These are phyloP conservation scores for Hucho hucho DNA, from an alignment of 2,113 vertebrate species.

Conservation along the genomic window DNA sequence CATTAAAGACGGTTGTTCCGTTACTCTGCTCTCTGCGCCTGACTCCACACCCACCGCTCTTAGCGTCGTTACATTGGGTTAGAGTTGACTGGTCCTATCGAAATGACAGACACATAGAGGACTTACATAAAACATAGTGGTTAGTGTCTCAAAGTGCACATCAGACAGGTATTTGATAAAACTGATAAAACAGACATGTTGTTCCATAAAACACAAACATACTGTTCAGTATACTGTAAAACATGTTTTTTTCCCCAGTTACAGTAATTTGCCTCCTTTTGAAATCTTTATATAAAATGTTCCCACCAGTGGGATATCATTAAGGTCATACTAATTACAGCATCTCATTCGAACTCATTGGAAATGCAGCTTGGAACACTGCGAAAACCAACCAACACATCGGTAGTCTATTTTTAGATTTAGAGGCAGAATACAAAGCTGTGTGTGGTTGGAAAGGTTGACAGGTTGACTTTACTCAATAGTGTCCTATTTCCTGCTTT, in stretches of 20 bases:
- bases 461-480: background rate
- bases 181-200: too few relatives aligned
- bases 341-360: background rate
- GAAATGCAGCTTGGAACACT: background rate
- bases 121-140: too few relatives aligned
- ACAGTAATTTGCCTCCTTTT: constrained; percentile 22
- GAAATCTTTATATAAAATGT: constrained; percentile 25
- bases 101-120: too few relatives aligned
- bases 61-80: too few relatives aligned
- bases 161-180: too few relatives aligned
- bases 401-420: background rate
- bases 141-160: too few relatives aligned
- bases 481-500: background rate
- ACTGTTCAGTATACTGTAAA: constrained; percentile 2
- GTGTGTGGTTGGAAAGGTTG: background rate
- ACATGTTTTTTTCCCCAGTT: constrained; percentile 24
- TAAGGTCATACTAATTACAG: constrained; percentile 22
- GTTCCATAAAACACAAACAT: constrained; percentile 3
- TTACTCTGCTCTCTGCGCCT: too few relatives aligned
- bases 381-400: background rate
- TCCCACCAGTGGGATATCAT: constrained; percentile 29
- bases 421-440: background rate
- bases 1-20: too few relatives aligned
- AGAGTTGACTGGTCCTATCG: background rate
- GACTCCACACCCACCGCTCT: too few relatives aligned